phyloP scores from a whole-genome alignment of 2,797 vertebrate genomes.

The Aulostomus chinensis region DNA sequence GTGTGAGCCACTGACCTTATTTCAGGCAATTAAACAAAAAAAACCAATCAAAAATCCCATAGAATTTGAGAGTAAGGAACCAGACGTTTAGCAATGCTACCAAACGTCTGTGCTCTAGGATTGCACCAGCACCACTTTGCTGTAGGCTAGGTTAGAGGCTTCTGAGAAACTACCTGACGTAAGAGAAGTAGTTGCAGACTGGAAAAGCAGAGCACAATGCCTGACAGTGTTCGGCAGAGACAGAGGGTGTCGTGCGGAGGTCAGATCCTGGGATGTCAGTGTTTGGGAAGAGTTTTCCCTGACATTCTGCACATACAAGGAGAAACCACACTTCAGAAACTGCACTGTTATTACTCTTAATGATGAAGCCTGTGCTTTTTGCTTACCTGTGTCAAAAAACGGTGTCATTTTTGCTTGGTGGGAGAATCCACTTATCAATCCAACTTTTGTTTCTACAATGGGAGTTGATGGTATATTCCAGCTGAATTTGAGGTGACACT shows the following conservation, averaged over 20 bases:
- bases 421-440: slow-evolving; percentile 65
- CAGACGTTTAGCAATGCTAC: no score
- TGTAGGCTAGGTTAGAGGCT: no score
- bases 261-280: slow-evolving; percentile 33
- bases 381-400: slow-evolving; percentile 10
- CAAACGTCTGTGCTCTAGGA: no score
- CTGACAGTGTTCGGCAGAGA: slow-evolving; percentile 62
- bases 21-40: no score
- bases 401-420: neutral
- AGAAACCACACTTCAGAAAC: no score
- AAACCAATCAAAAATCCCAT: no score
- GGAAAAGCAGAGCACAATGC: slow-evolving; percentile 61
- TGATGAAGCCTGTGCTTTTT: no score
- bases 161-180: slow-evolving; percentile 29
- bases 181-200: slow-evolving; percentile 63
- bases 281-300: slow-evolving; percentile 27
- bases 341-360: no score
- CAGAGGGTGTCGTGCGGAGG: slow-evolving; percentile 4
- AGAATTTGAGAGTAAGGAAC: no score
- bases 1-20: no score
- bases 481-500: slow-evolving; percentile 71
- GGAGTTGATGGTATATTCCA: slow-evolving; percentile 44
- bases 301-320: slow-evolving; percentile 29
- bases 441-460: neutral
- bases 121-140: no score